phyloP scores from a whole-genome alignment of 2,797 vertebrate species.

The Phrynocephalus guinanensis region DNA sequence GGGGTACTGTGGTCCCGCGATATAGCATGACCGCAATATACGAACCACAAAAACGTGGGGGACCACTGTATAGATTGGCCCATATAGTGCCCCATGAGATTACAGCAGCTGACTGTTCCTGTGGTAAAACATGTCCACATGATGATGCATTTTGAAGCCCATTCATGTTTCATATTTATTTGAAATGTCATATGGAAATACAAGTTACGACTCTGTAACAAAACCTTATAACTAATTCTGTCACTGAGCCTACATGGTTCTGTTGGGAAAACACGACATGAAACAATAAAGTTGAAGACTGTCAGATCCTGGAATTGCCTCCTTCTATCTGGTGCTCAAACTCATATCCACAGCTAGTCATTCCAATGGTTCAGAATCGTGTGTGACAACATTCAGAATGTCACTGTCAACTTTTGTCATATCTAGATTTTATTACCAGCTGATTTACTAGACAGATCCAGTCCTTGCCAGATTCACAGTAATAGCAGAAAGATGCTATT shows the following conservation, averaged over 20 bases:
- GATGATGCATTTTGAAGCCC: too few species aligned
- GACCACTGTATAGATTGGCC: too few species aligned
- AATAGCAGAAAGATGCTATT: neutral
- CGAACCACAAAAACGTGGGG: too few species aligned
- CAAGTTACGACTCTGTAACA: neutral
- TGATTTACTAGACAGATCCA: neutral
- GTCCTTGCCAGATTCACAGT: neutral
- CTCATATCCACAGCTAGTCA: neutral
- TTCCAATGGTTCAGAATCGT: neutral
- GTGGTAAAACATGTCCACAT: too few species aligned
- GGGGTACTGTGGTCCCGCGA: too few species aligned
- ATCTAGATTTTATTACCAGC: neutral
- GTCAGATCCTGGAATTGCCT: neutral
- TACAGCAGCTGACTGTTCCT: too few species aligned
- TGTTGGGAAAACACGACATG: neutral
- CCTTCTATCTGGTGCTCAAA: neutral
- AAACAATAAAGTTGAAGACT: neutral
- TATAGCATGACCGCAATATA: too few species aligned
- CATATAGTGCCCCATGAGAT: too few species aligned
- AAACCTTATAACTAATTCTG: neutral
- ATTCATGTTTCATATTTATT: too few species aligned
- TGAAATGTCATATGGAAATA: too few species aligned
- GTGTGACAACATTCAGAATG: neutral
- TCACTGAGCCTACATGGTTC: neutral
- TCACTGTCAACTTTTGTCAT: conserved; percentile 5